Evolutionary conservation across 2,113 vertebrate species (phyloP).

Genomic region (Callipepla squamata): DNA sequence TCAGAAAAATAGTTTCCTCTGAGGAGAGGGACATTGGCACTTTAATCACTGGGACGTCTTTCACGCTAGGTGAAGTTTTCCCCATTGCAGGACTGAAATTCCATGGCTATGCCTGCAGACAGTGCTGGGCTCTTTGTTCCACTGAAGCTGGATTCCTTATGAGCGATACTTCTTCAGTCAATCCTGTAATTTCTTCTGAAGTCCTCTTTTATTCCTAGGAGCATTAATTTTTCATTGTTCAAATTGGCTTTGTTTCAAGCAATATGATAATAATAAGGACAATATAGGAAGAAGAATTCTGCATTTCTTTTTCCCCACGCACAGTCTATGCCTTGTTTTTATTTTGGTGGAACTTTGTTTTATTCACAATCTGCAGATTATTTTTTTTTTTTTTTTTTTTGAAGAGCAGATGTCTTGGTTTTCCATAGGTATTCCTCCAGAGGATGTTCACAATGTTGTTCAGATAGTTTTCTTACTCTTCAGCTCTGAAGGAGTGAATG

Average conservation of each 20-base stretch:
- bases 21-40: background rate
- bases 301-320: background rate
- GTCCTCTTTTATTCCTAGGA: background rate
- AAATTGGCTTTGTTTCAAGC: background rate
- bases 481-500: background rate
- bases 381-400: too few species aligned
- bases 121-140: background rate
- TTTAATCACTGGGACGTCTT: background rate
- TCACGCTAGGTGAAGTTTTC: too few species aligned
- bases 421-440: background rate
- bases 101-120: background rate
- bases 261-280: background rate
- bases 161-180: background rate
- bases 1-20: background rate
- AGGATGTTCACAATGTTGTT: background rate
- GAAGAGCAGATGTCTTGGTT: too few species aligned
- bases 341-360: background rate
- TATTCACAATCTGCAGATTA: background rate
- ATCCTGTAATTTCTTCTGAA: background rate
- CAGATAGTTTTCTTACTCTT: background rate
- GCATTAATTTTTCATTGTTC: background rate
- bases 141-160: background rate
- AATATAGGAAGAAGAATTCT: background rate
- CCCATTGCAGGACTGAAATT: background rate
- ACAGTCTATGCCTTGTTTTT: background rate